A percentile compares a stretch with the other conserved stretches of the same genome.
These are phyloP conservation scores for Poecile atricapillus DNA, from an alignment of 2,113 vertebrate species.

Conservation along the genomic window DNA sequence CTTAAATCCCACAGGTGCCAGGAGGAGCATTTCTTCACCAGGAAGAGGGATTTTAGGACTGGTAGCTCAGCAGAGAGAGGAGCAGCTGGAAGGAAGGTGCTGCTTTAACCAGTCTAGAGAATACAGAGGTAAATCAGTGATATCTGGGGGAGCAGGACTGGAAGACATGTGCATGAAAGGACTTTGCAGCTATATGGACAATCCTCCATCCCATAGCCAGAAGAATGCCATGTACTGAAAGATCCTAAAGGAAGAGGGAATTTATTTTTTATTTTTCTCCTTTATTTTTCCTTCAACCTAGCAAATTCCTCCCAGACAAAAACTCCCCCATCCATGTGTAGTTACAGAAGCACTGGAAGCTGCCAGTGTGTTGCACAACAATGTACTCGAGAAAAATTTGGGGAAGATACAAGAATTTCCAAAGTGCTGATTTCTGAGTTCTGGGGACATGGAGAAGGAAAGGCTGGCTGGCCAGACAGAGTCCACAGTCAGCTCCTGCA, in stretches of 20 bases:
- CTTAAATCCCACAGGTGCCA: neutral
- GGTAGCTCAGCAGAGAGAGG: neutral
- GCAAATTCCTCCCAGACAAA: neutral
- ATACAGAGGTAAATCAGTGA: neutral
- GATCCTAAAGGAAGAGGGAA: neutral
- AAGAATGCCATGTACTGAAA: neutral
- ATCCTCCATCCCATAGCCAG: neutral
- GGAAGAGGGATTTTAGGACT: neutral
- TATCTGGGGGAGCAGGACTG: neutral
- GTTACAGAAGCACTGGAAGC: neutral
- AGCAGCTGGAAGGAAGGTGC: neutral
- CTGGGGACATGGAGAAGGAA: neutral
- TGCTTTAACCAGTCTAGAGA: neutral
- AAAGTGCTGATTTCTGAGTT: neutral
- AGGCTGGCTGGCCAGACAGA: neutral
- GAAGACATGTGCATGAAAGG: neutral
- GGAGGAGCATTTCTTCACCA: neutral
- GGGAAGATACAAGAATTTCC: neutral
- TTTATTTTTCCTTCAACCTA: neutral
- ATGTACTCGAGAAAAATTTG: neutral
- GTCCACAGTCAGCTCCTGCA: neutral
- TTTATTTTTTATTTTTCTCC: too few relatives aligned
- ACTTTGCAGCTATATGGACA: neutral
- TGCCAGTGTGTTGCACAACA: neutral
- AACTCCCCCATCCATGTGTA: neutral